Evolutionary conservation across 37 sponge, comb jelly and placozoan genomes (phyloP).

Genomic region (Eunapius fragilis): DNA sequence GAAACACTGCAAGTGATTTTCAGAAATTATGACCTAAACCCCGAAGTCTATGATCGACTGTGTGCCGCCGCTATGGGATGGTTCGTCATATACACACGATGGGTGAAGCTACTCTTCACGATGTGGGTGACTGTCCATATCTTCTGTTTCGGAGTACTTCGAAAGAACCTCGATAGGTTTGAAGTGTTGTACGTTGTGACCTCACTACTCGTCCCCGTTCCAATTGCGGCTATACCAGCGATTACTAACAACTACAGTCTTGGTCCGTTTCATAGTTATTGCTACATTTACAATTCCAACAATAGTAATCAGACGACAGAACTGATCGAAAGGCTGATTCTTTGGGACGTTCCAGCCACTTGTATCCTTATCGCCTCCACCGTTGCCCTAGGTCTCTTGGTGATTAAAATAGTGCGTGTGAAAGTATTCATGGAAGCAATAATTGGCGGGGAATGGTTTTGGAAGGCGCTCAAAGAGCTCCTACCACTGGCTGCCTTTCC

Average conservation of each 20-base stretch:
- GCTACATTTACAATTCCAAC: not conserved
- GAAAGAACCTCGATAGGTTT: too few relatives aligned
- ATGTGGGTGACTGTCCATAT: too few relatives aligned
- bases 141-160: too few relatives aligned
- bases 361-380: not conserved
- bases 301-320: not conserved
- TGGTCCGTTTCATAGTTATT: not conserved
- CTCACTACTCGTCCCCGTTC: too few relatives aligned
- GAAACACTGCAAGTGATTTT: too few relatives aligned
- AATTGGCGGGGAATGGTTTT: not conserved
- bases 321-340: not conserved
- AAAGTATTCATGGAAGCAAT: not conserved
- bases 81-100: too few relatives aligned
- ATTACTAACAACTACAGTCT: not conserved
- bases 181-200: too few relatives aligned
- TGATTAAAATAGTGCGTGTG: not conserved
- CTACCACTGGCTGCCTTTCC: not conserved
- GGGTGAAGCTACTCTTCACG: too few relatives aligned
- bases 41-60: too few relatives aligned
- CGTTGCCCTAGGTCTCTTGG: not conserved
- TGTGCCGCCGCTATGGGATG: too few relatives aligned
- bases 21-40: too few relatives aligned
- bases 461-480: not conserved
- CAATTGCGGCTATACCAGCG: too few relatives aligned
- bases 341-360: not conserved